Percentiles rank a stretch among this genome's conserved stretches.
phyloP scores from a whole-genome alignment of 1,140 invertebrate genomes.

The Akabosia matsudoensis region DNA sequence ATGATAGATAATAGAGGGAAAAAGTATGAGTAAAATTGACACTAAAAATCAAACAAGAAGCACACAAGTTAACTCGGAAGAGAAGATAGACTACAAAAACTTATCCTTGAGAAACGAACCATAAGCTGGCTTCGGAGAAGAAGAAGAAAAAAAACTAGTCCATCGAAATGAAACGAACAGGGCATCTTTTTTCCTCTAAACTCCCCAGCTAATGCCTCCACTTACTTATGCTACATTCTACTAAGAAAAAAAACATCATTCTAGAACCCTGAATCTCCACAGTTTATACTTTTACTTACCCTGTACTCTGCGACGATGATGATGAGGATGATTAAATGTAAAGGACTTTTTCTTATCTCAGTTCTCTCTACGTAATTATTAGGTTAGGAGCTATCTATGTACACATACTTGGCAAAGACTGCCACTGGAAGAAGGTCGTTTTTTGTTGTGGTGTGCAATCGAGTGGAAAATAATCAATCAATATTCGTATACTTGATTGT shows the following conservation, averaged over 20 bases:
- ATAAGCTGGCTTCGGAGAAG: background rate
- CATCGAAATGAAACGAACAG: background rate
- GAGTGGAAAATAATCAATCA: slow-evolving; percentile 39
- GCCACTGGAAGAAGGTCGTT: slow-evolving; percentile 11
- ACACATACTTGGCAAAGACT: no score
- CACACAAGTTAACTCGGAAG: background rate
- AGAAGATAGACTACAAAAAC: background rate
- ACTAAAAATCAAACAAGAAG: slow-evolving; percentile 4
- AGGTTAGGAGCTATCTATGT: no score
- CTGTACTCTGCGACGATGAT: no score
- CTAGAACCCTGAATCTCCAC: no score
- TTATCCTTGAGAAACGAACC: slow-evolving; percentile 6
- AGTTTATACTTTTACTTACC: no score
- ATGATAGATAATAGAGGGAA: background rate
- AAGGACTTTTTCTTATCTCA: no score
- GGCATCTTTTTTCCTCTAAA: no score
- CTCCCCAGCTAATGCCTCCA: no score
- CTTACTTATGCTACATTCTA: no score
- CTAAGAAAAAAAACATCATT: no score
- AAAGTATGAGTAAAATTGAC: slow-evolving; percentile 7
- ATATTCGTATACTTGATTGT: slow-evolving; percentile 34
- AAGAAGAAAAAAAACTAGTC: background rate
- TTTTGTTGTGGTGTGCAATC: slow-evolving; percentile 25
- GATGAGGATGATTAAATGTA: no score
- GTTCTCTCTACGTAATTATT: no score